These are phyloP conservation scores for Decapterus maruadsi DNA, from an alignment of 2,797 vertebrate species.

Conservation along the genomic window DNA sequence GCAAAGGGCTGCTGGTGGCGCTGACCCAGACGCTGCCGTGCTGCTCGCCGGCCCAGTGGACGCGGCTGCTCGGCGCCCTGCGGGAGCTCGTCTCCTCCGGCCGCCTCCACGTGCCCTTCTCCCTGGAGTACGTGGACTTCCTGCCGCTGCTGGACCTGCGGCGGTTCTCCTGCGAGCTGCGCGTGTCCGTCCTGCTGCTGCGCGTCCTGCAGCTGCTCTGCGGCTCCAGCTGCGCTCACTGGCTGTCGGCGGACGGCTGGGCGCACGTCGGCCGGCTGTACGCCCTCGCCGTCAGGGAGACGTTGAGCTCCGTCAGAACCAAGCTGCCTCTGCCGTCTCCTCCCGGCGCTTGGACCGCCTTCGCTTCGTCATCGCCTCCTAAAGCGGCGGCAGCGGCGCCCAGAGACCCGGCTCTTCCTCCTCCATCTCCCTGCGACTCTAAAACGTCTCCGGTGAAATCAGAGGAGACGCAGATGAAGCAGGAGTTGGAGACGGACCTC, in stretches of 20 bases:
- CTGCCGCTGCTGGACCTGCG: conserved; percentile 93
- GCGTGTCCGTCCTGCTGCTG: conserved; percentile 92
- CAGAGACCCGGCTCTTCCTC: not conserved
- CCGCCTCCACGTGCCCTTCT: conserved; percentile 92
- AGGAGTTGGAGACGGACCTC: conserved; percentile 15
- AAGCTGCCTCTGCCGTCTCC: conserved; percentile 58
- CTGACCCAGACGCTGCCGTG: conserved; percentile 92
- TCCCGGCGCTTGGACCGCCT: not conserved
- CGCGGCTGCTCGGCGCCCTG: conserved; percentile 79
- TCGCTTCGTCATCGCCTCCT: conserved; percentile 8
- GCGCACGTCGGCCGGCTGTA: conserved; percentile 88
- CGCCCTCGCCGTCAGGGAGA: conserved; percentile 85
- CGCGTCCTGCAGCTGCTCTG: conserved; percentile 93
- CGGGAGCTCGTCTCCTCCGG: conserved; percentile 85
- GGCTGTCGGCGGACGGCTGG: conserved; percentile 86
- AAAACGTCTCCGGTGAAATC: not conserved
- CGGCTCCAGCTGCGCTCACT: conserved; percentile 85
- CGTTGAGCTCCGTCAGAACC: conserved; percentile 83
- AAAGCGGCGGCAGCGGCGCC: conserved; percentile 10
- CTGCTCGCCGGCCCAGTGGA: conserved; percentile 91
- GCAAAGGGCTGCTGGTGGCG: conserved; percentile 95
- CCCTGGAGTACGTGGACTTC: conserved; percentile 94
- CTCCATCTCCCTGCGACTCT: not conserved
- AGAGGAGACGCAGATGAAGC: conserved; percentile 16
- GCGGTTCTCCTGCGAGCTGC: conserved; percentile 88